Base-by-base conservation (phyloP, 2,797 vertebrate species). In the Prionace glauca region DNA sequence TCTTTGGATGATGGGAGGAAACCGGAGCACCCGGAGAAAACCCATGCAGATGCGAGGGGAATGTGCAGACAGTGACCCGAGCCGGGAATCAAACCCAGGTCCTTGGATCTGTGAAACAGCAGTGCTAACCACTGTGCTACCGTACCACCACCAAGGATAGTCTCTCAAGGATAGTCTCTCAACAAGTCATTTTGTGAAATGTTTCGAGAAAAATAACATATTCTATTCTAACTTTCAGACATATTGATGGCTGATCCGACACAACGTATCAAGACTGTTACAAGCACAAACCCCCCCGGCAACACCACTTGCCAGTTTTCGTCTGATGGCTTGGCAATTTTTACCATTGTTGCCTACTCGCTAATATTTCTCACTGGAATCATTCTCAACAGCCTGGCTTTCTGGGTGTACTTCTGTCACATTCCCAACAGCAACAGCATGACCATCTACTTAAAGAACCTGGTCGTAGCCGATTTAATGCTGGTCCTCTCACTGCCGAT, bases 381-480 rank as follows among this genome's bases (percentile, higher is more conserved):
- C 96, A 1, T 97, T 69, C 96, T 98, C 7, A 98, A 98, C 0
- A 95, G 97, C 26, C 96, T 98, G 96, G 97, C 97, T 0, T 96
- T 98, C 96, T 96, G 96, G 74, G 96, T 98, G 16, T 98, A 97
- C 95, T 98, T 97, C 97, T 97, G 96, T 95, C 77, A 36, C 0
- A 36, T 95, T 8, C 96, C 96, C 92, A 96, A 32, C 1, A 1
- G 95, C 95, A 96, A 96, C 84, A 96, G 96, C 96, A 96, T 98
- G 22, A 97, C 96, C 0, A 45, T 98, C 94, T 98, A 97, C 96
- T 96, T 98, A 96, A 97, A 97, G 97, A 98, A 98, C 96, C 97
- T 98, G 96, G 97, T 96, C 0, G 97, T 96, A 0, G 96, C 97
- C 0, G 98, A 98, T 96, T 97, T 98, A 96, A 96, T 98, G 65